These are phyloP conservation scores for Himalopsyche tibetana DNA, from an alignment of 2,888 invertebrate species.

Conservation along the genomic window DNA sequence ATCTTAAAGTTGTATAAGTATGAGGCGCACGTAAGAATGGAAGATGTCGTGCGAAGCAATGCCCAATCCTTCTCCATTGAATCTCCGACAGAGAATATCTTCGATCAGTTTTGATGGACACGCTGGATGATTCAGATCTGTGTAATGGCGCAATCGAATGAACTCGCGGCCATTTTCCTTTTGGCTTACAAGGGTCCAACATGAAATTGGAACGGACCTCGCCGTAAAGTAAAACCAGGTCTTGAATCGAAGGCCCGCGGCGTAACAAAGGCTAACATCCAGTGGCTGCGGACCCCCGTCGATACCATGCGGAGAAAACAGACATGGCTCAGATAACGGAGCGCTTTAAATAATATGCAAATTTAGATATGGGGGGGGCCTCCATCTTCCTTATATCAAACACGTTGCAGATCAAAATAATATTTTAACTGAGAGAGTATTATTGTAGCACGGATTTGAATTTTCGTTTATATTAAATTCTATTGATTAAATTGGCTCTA, in stretches of 20 bases:
- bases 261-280: conserved; percentile 10
- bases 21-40: neutral
- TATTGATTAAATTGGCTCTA: too few species aligned
- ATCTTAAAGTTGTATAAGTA: neutral
- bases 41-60: neutral
- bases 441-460: neutral
- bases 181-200: conserved; percentile 21
- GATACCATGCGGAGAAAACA: conserved; percentile 30
- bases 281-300: conserved; percentile 22
- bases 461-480: neutral
- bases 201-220: conserved; percentile 16
- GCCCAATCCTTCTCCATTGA: neutral
- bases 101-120: conserved; percentile 17
- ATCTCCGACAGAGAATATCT: neutral
- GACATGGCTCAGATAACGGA: conserved; percentile 20
- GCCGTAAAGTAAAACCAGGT: conserved; percentile 22
- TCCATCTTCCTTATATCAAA: neutral
- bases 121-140: conserved; percentile 16
- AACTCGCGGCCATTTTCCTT: conserved; percentile 30
- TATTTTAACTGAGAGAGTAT: neutral
- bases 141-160: conserved; percentile 34
- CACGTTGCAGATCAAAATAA: neutral
- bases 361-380: neutral
- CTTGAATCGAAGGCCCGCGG: conserved; percentile 26
- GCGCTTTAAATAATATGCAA: conserved; percentile 5